Evolutionary conservation across 2,888 invertebrate species (phyloP), one percentile per base, ranked within the genome.

Genomic region (Elmis aenea): DNA sequence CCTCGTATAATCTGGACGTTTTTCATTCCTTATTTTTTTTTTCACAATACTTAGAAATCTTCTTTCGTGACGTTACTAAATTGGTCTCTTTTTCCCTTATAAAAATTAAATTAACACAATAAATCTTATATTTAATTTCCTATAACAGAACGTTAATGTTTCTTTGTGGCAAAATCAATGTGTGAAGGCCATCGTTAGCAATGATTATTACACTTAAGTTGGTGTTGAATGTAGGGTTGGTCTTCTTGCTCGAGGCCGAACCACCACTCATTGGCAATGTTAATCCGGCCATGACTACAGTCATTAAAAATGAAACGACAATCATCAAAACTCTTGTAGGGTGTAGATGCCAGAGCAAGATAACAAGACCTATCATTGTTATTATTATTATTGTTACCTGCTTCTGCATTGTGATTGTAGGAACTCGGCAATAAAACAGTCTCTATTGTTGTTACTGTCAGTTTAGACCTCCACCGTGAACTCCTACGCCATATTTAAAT

Each of bases 391-490:
- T 56, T 58, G 55, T 58, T 58, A 43, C 50, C 41, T 49, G 55
- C 55, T 58, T 47, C 56, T 54, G 57, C 52, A 55, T 58, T 57
- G 55, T 57, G 51, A 55, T 58, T 57, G 55, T 57, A 42, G 43
- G 39, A 48, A 28, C 37, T 44, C 32, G 47, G 50, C 50, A 47
- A 57, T 58, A 58, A 59, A 58, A 54, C 50, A 49, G 51, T 48
- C 49, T 53, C 52, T 52, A 58, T 58, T 59, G 59, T 59, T 54
- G 45, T 25, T 39, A 26, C 45, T 48, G 56, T 52, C 54, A 53
- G 38, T 46, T 39, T 42, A 44, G 51, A 54, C 55, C 52, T 45
- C 55, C 52, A 46, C 27, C 32, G 41, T 37, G 38, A 31, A 36
- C 36, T 32, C 41, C 36, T 23, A 37, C 36, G 28, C 22, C 20